A percentile compares a stretch with the other conserved stretches of the same genome.
Evolutionary conservation across 2,113 vertebrate genomes (phyloP).

Genomic region (human (Homo sapiens)): GRCh38 chr4:29539001-29539500

Average conservation of each 20-base stretch:
- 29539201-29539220: background rate
- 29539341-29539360: background rate
- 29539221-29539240: background rate
- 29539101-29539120: background rate
- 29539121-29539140: background rate
- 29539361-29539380: background rate
- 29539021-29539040: background rate
- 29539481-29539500: background rate
- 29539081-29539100: background rate
- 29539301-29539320: background rate
- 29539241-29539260: background rate
- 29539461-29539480: background rate
- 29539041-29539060: background rate
- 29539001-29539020: background rate
- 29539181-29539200: background rate
- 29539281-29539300: background rate
- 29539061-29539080: background rate
- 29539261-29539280: background rate
- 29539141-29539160: background rate
- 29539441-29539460: background rate
- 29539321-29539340: background rate
- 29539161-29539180: background rate
- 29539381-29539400: background rate
- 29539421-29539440: background rate
- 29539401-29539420: background rate